Percentiles rank a stretch among this genome's conserved stretches.
Evolutionary conservation across 2,888 invertebrate species (phyloP).

Genomic region (Spodoptera picta): DNA sequence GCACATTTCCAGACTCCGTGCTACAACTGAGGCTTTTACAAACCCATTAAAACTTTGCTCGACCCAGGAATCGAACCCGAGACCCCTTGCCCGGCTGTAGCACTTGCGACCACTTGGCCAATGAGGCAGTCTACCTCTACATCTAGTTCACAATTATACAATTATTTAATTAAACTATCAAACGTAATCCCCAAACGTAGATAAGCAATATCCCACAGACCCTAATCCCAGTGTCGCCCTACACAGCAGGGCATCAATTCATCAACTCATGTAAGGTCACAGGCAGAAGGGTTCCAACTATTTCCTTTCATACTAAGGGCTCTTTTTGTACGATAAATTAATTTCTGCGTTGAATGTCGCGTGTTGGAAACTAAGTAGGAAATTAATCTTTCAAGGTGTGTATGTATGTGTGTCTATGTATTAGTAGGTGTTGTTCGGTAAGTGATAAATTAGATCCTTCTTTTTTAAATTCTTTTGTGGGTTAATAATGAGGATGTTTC

Average conservation of each 20-base stretch:
- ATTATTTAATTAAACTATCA: too few species aligned
- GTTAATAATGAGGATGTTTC: too few species aligned
- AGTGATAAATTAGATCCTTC: slow-evolving; percentile 34
- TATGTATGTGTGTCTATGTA: not conserved
- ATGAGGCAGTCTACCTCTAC: too few species aligned
- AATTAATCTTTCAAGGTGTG: slow-evolving; percentile 55
- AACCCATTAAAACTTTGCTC: too few species aligned
- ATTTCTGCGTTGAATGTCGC: slow-evolving; percentile 70
- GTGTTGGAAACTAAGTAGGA: slow-evolving; percentile 50
- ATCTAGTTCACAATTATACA: too few species aligned
- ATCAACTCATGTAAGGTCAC: slow-evolving; percentile 74
- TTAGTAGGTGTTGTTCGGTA: slow-evolving; percentile 20
- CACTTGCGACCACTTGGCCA: too few species aligned
- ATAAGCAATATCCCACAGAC: slow-evolving; percentile 14
- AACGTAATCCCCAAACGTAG: too few species aligned
- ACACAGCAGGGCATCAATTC: slow-evolving; percentile 75
- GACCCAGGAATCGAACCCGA: too few species aligned
- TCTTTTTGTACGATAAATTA: slow-evolving; percentile 81
- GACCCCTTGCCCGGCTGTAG: too few species aligned
- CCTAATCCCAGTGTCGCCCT: slow-evolving; percentile 42
- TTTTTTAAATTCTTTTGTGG: slow-evolving; percentile 16
- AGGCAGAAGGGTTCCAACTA: slow-evolving; percentile 69
- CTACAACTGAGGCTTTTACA: too few species aligned
- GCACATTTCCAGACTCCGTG: too few species aligned
- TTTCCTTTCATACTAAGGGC: slow-evolving; percentile 73